Percentiles rank a stretch among this genome's conserved stretches.
These are phyloP conservation scores for Lepilemur septentrionalis DNA, from an alignment of 2,797 vertebrate species.

Conservation along the genomic window DNA sequence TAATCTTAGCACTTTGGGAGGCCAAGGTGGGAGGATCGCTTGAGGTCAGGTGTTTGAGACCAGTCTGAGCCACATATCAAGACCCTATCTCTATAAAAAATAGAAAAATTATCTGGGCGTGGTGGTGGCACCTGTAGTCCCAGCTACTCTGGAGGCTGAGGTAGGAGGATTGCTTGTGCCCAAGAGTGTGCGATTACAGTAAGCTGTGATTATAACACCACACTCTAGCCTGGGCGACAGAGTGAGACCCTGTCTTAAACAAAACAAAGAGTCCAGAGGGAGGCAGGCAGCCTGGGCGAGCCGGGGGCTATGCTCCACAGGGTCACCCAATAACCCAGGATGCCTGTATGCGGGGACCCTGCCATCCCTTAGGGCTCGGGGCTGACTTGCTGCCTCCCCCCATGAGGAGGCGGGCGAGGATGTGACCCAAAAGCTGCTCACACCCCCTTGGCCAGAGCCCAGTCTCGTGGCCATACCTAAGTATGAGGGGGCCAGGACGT, in stretches of 20 bases:
- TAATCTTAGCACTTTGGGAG: background rate
- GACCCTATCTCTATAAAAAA: background rate
- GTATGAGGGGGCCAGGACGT: background rate
- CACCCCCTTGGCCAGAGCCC: background rate
- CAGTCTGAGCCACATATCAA: background rate
- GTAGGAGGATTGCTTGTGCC: background rate
- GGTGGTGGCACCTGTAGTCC: background rate
- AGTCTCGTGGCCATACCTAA: too few relatives aligned
- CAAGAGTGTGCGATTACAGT: background rate
- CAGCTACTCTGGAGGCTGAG: background rate
- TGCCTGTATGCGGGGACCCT: background rate
- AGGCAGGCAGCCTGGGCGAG: background rate
- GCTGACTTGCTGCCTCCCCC: background rate
- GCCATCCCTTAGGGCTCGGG: background rate
- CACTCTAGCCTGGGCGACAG: background rate
- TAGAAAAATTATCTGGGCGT: background rate
- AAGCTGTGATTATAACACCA: background rate
- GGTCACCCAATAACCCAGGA: background rate
- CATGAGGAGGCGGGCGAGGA: background rate
- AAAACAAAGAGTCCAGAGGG: background rate
- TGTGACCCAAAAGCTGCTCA: background rate
- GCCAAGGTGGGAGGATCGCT: background rate
- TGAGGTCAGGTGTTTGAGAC: background rate
- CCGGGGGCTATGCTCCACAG: background rate
- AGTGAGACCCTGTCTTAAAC: background rate